Evolutionary conservation across 2,888 invertebrate genomes (phyloP), one percentile per base, ranked within the genome.

Genomic region (Venusia cambrica): DNA sequence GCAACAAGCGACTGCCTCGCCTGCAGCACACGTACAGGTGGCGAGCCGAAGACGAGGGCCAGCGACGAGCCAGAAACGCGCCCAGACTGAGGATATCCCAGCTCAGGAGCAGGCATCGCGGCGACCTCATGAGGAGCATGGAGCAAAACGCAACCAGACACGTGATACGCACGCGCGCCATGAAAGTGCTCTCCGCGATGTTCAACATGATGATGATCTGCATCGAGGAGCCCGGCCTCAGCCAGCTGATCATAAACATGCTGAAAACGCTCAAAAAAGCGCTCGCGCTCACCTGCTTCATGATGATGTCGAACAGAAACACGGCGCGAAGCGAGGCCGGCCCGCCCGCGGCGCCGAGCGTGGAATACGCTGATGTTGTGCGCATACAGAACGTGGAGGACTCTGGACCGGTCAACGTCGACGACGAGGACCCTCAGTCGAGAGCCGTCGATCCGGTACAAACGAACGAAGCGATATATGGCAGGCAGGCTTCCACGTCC

Each of bases 161-260:
- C 50, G 81, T 81, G 52, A 80, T 88, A 40, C 76, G 87, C n/a
- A 78, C 84, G 75, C 66, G 87, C 31, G 87, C 87, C 6, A 84
- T 83, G 79, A 81, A 83, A 55, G 81, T 88, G 1, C 54, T 88
- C 8, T 83, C 87, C n/a, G 75, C 83, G 2, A 84, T 88, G 83
- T 87, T 88, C 46, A 83, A 85, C 45, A 83, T 85, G 73, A 87
- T 88, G 87, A 87, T 88, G 85, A 78, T 79, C 75, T 87, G 88
- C 42, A 63, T 87, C 13, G 85, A 87, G 44, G 84, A 84, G 45
- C 66, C 74, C 16, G 85, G 85, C 9, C 67, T 88, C 16, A 84
- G 83, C 46, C 77, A 80, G 41, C 62, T 81, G 2, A 85, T 87
- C 29, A 84, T 85, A 21, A 73, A 53, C 32, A 87, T 88, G 87